Base-by-base conservation (phyloP, 2,113 vertebrate species). In the Callopanchax toddi region DNA sequence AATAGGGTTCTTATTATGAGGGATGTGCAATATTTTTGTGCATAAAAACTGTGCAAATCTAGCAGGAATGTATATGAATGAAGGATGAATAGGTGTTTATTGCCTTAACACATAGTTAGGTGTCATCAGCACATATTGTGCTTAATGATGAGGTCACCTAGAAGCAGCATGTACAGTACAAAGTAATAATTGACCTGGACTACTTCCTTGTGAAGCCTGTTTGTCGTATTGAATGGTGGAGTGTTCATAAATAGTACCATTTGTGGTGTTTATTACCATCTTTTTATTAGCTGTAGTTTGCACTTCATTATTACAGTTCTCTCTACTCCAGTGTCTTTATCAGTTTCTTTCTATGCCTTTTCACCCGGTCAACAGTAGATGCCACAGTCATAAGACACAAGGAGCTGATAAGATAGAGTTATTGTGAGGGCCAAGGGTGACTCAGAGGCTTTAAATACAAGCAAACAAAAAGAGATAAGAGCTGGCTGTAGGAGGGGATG, bases 371-470 rank as follows among this genome's bases (percentile, higher is more conserved):
- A 7, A 63, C 55, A 64, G 36, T 16, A 36, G 40, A 54, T 20
- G 65, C 29, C 22, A 39, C 60, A n/a, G 9, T 72, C 62, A 58
- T n/a, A 43, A 65, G 55, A 71, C 23, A 74, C 43, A 42, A 66
- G 61, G 65, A 78, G 60, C 58, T 60, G 61, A 78, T 74, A 72
- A 71, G 71, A 51, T 29, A 69, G 62, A 76, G 78, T 66, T 66
- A 58, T 67, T 60, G 71, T 61, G 86, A 76, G 56, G 70, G 70
- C 55, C 42, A 37, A 11, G 58, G 55, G 70, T 78, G 72, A 86
- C 26, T 60, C 84, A 76, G 60, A 67, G 43, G 48, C 56, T 44
- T 36, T 20, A 73, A 59, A 20, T 11, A 37, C 43, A 70, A 60
- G 22, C 36, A 53, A 69, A 74, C 64, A 77, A 32, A 64, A 36